Percentiles rank a stretch among this genome's conserved stretches.
phyloP scores from a whole-genome alignment of 2,888 invertebrate species.

The Pyrrhia umbra region DNA sequence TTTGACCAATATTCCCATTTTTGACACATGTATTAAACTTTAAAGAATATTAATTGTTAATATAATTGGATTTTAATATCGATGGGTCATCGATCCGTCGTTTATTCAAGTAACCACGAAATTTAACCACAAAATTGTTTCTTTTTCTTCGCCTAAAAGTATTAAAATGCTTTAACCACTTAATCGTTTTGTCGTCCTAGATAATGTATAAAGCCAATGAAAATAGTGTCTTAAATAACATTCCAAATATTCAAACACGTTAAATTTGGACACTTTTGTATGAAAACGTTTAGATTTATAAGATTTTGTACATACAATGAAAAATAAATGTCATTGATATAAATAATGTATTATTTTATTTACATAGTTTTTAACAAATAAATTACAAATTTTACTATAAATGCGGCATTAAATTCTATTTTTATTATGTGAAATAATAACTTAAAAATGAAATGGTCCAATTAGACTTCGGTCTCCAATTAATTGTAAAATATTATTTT shows the following conservation, averaged over 20 bases:
- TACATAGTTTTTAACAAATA: constrained; percentile 24
- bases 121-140: constrained; percentile 63
- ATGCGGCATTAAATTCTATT: not conserved
- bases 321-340: constrained; percentile 89
- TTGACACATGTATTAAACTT: constrained; percentile 63
- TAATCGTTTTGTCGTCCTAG: constrained; percentile 79
- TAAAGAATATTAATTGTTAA: constrained; percentile 51
- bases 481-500: not conserved
- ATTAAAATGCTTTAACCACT: constrained; percentile 78
- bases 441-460: too few relatives aligned
- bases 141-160: constrained; percentile 67
- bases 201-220: constrained; percentile 84
- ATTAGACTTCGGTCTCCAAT: too few relatives aligned
- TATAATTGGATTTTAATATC: constrained; percentile 57
- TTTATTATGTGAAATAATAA: not conserved
- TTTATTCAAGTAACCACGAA: constrained; percentile 53
- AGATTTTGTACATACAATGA: constrained; percentile 90
- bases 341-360: constrained; percentile 70
- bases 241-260: constrained; percentile 88
- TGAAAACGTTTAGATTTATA: constrained; percentile 86
- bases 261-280: constrained; percentile 90
- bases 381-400: constrained; percentile 10
- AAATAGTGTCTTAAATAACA: constrained; percentile 89
- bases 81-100: constrained; percentile 55
- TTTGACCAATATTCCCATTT: constrained; percentile 82